These are phyloP conservation scores for Strix aluco DNA, from an alignment of 2,113 vertebrate genomes.

Conservation along the genomic window DNA sequence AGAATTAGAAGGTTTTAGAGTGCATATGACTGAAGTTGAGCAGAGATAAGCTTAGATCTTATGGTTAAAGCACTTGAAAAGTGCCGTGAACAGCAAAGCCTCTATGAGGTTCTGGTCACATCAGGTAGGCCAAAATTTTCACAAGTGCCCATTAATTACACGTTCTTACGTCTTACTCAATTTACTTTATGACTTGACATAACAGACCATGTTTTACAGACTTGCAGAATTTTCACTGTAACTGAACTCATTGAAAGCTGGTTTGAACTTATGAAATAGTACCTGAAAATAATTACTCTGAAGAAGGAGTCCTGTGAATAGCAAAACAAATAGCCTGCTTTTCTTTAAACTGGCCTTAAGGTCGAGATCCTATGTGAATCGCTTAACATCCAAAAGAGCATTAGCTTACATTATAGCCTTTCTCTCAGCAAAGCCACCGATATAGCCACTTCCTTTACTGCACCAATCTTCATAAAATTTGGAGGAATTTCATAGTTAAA, in stretches of 20 bases:
- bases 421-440: neutral
- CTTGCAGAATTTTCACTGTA: neutral
- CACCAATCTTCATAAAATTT: neutral
- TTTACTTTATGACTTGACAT: neutral
- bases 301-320: fast-evolving
- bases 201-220: neutral
- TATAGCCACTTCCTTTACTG: neutral
- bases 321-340: neutral
- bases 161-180: neutral
- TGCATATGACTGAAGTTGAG: neutral
- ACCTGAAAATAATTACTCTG: neutral
- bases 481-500: neutral
- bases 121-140: neutral
- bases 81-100: neutral
- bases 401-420: neutral
- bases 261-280: neutral
- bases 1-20: neutral
- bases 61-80: neutral
- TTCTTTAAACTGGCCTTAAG: neutral
- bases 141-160: neutral
- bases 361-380: fast-evolving
- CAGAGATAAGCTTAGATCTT: neutral
- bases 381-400: neutral
- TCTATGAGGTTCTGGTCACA: neutral
- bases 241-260: neutral